These are phyloP conservation scores for Trinectes maculatus DNA, from an alignment of 2,113 vertebrate species.

Conservation along the genomic window DNA sequence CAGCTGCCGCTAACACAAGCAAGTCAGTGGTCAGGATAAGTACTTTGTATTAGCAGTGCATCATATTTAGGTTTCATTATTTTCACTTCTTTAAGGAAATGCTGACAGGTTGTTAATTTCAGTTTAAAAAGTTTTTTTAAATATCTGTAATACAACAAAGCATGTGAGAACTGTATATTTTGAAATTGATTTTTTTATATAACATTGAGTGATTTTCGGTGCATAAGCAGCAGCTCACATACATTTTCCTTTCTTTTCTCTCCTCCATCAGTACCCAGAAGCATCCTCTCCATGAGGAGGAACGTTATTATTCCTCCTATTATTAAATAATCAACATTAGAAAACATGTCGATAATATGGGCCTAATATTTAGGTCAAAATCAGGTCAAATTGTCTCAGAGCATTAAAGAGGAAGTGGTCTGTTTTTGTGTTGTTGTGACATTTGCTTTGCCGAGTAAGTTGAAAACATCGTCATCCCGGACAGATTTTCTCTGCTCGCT, in stretches of 20 bases:
- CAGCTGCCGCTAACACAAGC: constrained; percentile 24
- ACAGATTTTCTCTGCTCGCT: constrained; percentile 12
- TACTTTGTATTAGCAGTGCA: constrained; percentile 7
- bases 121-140: background rate
- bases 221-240: constrained; percentile 8
- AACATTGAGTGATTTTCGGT: background rate
- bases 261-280: background rate
- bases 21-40: background rate
- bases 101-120: constrained; percentile 18
- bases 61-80: constrained; percentile 21
- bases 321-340: background rate
- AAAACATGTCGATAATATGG: background rate
- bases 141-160: background rate
- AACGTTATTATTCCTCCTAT: no score
- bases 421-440: constrained; percentile 3
- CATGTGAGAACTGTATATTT: background rate
- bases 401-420: background rate
- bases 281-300: background rate
- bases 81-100: background rate
- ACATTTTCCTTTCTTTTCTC: constrained; percentile 10
- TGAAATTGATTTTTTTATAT: background rate
- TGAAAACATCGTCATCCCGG: constrained; percentile 16
- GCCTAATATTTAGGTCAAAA: constrained; percentile 26
- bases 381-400: constrained; percentile 6
- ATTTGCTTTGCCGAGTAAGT: background rate